Conservation (phyloP, 2,113 vertebrate genomes). For the Myotis davidii region DNA sequence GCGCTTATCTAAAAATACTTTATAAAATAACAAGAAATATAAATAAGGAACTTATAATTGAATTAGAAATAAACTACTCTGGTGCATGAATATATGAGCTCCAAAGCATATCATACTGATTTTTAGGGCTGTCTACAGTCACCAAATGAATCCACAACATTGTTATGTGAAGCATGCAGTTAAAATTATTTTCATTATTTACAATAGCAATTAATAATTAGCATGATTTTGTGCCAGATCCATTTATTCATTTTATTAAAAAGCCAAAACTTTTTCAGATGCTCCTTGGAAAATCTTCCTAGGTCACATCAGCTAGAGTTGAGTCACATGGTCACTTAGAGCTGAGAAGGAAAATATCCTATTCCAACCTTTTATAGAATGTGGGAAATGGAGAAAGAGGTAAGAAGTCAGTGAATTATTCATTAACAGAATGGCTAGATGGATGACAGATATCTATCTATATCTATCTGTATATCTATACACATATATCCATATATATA, state of each 20-base stretch:
- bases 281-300: neutral
- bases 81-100: neutral
- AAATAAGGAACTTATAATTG: slow-evolving; percentile 28
- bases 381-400: neutral
- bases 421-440: neutral
- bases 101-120: neutral
- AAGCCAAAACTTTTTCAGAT: neutral
- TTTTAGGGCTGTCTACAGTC: neutral
- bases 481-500: neutral
- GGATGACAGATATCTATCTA: neutral
- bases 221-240: neutral
- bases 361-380: neutral
- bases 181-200: slow-evolving; percentile 4
- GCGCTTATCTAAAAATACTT: slow-evolving; percentile 1
- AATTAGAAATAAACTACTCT: slow-evolving; percentile 15
- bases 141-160: neutral
- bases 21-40: neutral
- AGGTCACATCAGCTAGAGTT: neutral
- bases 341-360: neutral
- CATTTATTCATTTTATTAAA: neutral
- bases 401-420: neutral
- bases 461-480: neutral
- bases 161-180: neutral
- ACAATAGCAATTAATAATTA: neutral
- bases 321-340: neutral